A percentile compares a stretch with the other conserved stretches of the same genome.
phyloP scores from a whole-genome alignment of 2,888 invertebrate species.

The Nudaria mundana region DNA sequence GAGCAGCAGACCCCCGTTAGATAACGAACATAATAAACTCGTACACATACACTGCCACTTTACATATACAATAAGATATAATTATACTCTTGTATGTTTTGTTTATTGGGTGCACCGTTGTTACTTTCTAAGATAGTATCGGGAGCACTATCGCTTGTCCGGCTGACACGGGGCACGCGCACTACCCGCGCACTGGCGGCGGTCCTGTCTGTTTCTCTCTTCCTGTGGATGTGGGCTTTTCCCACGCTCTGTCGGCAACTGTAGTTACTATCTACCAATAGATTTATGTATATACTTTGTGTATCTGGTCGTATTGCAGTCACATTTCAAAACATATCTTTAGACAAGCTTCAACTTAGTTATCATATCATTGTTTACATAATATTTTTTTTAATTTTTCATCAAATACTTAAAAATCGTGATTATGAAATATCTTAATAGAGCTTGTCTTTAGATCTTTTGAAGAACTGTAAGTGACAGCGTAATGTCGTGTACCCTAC shows the following conservation, averaged over 20 bases:
- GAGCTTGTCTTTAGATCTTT: conserved; percentile 8
- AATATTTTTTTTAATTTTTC: not conserved
- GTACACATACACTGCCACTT: conserved; percentile 77
- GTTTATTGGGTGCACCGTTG: conserved; percentile 65
- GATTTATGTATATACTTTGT: conserved; percentile 29
- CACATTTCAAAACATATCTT: conserved; percentile 9
- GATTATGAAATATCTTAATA: not conserved
- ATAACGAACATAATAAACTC: conserved; percentile 64
- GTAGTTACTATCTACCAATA: conserved; percentile 51
- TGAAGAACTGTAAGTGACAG: conserved; percentile 16
- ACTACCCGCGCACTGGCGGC: conserved; percentile 76
- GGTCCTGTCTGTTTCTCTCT: conserved; percentile 82
- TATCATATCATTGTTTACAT: not conserved
- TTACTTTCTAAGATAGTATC: conserved; percentile 56
- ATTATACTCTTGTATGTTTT: conserved; percentile 53
- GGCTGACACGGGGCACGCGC: conserved; percentile 73
- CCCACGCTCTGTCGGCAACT: conserved; percentile 69
- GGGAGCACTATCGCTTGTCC: conserved; percentile 74
- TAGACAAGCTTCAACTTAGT: not conserved
- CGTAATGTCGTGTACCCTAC: conserved; percentile 27
- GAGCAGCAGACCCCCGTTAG: conserved; percentile 82
- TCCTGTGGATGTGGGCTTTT: conserved; percentile 79
- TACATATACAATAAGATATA: conserved; percentile 67
- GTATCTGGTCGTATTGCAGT: conserved; percentile 10
- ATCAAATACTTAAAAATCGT: not conserved